These are phyloP conservation scores for Parasteatoda tepidariorum DNA, from an alignment of 1,140 invertebrate species.

Conservation along the genomic window DNA sequence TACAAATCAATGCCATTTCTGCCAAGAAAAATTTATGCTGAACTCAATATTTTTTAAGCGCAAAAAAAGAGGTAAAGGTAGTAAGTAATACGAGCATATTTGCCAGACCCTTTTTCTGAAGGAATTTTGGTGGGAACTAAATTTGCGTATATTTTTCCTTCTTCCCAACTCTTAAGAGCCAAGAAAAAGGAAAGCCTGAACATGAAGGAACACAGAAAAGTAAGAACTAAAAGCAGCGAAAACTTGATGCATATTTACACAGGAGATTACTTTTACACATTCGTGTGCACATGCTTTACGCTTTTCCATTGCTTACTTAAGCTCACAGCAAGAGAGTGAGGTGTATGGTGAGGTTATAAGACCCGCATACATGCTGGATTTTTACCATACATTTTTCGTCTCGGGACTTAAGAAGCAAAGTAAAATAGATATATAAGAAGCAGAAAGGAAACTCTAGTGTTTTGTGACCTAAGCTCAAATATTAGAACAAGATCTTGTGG, in stretches of 20 bases:
- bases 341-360: too few relatives aligned
- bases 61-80: too few relatives aligned
- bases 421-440: neutral
- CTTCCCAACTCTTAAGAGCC: neutral
- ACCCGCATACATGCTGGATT: neutral
- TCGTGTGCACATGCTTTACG: neutral
- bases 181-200: neutral
- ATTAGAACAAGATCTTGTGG: neutral
- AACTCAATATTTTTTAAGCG: too few relatives aligned
- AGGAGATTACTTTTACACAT: neutral
- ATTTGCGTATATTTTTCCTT: neutral
- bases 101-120: too few relatives aligned
- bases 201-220: neutral
- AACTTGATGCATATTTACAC: neutral
- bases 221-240: neutral
- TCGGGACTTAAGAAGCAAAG: neutral
- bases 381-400: neutral
- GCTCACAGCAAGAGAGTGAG: neutral
- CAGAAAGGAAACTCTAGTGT: neutral
- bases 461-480: neutral
- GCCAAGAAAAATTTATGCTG: too few relatives aligned
- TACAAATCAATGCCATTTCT: too few relatives aligned
- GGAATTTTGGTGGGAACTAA: too few relatives aligned
- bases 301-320: neutral
- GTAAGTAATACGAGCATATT: too few relatives aligned